Percentiles rank a stretch among this genome's conserved stretches.
Conservation (phyloP, 2,888 invertebrate genomes). For the Iselma pallidipennis region DNA sequence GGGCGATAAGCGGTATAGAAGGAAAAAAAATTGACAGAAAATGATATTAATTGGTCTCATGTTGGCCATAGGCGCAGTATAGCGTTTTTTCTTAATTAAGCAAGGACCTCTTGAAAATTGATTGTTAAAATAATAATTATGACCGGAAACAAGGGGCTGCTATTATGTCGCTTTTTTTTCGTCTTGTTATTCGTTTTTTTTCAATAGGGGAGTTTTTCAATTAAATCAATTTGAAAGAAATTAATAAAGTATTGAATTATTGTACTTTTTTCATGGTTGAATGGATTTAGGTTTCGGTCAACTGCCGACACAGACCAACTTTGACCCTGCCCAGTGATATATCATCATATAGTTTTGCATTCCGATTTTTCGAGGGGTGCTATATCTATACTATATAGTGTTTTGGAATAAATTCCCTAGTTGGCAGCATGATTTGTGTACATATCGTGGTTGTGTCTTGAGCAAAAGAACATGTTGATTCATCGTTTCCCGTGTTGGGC, state of each 20-base stretch:
- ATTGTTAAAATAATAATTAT: slow-evolving; percentile 12
- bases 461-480: slow-evolving; percentile 44
- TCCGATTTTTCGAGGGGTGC: slow-evolving; percentile 17
- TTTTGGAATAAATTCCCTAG: slow-evolving; percentile 29
- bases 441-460: slow-evolving; percentile 36
- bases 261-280: neutral
- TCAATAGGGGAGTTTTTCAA: neutral
- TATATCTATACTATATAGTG: slow-evolving; percentile 23
- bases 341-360: slow-evolving; percentile 11
- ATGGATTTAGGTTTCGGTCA: neutral
- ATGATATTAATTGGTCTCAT: slow-evolving; percentile 28
- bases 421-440: slow-evolving; percentile 38
- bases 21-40: slow-evolving; percentile 20
- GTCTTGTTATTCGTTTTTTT: neutral
- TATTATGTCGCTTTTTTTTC: neutral
- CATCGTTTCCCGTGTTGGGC: slow-evolving; percentile 42
- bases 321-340: slow-evolving; percentile 9
- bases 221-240: neutral
- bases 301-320: neutral
- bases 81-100: slow-evolving; percentile 27
- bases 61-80: slow-evolving; percentile 20
- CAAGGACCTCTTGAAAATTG: slow-evolving; percentile 10
- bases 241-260: neutral
- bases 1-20: slow-evolving; percentile 21
- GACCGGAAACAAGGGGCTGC: neutral